phyloP scores from a whole-genome alignment of 2,888 invertebrate species.

The Syrphus vitripennis region DNA sequence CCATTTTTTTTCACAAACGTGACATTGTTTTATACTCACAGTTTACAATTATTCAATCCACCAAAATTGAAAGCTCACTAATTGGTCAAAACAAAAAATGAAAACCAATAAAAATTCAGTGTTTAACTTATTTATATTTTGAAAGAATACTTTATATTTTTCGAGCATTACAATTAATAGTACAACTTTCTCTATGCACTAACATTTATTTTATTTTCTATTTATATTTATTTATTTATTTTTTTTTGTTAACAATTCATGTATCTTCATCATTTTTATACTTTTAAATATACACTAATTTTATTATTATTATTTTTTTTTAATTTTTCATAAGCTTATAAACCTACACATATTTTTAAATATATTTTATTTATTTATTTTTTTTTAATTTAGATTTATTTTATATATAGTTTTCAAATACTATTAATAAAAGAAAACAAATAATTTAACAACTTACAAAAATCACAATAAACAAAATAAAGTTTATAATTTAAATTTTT shows the following conservation, averaged over 20 bases:
- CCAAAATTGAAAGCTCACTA: too few species aligned
- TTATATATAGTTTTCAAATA: constrained; percentile 26
- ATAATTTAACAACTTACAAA: constrained; percentile 36
- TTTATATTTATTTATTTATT: constrained; percentile 27
- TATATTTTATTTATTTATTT: constrained; percentile 21
- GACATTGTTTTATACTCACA: too few species aligned
- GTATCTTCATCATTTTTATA: constrained; percentile 28
- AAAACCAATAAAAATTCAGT: neutral
- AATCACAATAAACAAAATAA: constrained; percentile 62
- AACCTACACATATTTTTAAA: constrained; percentile 26
- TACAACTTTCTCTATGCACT: constrained; percentile 52
- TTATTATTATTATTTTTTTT: neutral
- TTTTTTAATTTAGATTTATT: constrained; percentile 16
- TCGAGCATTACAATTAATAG: constrained; percentile 45
- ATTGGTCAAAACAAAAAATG: neutral
- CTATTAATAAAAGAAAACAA: neutral
- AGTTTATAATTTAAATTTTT: neutral
- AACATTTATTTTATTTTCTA: constrained; percentile 41
- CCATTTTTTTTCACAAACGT: too few species aligned
- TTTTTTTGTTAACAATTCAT: constrained; percentile 52
- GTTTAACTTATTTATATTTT: constrained; percentile 61
- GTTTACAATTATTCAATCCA: too few species aligned
- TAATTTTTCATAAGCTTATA: constrained; percentile 23
- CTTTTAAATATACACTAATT: constrained; percentile 33
- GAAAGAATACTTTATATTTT: constrained; percentile 63